Evolutionary conservation across 2,113 vertebrate species (phyloP).

Genomic region (Dasyprocta punctata): DNA sequence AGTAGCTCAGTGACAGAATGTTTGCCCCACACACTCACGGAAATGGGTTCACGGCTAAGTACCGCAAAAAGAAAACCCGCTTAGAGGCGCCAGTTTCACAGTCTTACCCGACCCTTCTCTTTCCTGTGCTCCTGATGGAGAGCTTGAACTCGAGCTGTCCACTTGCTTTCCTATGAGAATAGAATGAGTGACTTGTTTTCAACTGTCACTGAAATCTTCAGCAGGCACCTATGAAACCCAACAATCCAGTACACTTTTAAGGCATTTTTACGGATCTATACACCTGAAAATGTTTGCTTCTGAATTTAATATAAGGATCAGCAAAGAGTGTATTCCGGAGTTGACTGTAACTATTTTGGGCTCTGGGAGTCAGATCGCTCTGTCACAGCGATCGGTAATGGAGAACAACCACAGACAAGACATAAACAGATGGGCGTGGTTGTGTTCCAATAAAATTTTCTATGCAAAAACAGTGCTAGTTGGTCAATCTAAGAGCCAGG

Average conservation of each 20-base stretch:
- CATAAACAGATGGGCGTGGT: neutral
- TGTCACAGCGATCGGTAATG: neutral
- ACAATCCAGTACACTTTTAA: neutral
- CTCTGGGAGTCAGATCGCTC: neutral
- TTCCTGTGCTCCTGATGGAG: conserved; percentile 87
- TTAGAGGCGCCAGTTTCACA: neutral
- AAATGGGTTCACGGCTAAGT: neutral
- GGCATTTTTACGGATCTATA: neutral
- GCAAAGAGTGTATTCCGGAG: neutral
- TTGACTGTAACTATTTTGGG: neutral
- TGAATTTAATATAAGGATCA: neutral
- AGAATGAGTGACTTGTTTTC: neutral
- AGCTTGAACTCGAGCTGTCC: conserved; percentile 88
- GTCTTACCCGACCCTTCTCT: conserved; percentile 91
- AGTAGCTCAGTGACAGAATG: rapidly evolving
- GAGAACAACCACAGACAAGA: neutral
- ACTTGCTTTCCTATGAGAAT: conserved; percentile 90
- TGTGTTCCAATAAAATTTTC: neutral
- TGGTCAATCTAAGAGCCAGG: neutral
- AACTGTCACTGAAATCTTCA: neutral
- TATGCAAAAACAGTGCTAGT: neutral
- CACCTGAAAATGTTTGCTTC: neutral
- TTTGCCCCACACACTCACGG: neutral
- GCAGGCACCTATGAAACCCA: neutral
- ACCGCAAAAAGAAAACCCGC: neutral